A percentile compares a stretch with the other conserved stretches of the same genome.
Evolutionary conservation across 1,140 invertebrate species (phyloP).

Genomic region (Aphis gossypii): DNA sequence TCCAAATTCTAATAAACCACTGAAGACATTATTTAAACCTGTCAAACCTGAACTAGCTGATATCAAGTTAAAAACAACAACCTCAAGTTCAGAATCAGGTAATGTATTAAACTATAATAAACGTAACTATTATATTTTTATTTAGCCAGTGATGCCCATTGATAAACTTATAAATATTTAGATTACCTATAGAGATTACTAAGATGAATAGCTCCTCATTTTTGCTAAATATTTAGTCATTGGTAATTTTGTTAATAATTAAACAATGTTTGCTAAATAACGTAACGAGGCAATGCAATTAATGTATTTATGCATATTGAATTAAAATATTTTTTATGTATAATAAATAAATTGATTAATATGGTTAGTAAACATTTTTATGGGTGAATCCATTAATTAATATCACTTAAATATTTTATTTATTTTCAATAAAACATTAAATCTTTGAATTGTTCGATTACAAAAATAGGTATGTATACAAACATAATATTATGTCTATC

Average conservation of each 20-base stretch:
- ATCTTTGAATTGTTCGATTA: neutral
- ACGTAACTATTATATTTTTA: neutral
- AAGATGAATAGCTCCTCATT: neutral
- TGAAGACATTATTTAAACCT: conserved; percentile 20
- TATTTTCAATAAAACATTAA: neutral
- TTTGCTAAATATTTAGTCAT: neutral
- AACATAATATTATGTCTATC: neutral
- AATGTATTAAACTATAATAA: neutral
- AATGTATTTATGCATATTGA: too few relatives aligned
- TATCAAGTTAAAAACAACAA: conserved; percentile 20
- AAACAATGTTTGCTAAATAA: too few relatives aligned
- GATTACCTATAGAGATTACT: neutral
- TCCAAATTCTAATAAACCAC: neutral
- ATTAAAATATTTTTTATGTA: too few relatives aligned
- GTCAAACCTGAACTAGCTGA: neutral
- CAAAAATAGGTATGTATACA: too few relatives aligned
- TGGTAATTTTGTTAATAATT: too few relatives aligned
- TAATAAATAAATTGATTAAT: neutral
- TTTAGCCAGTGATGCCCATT: neutral
- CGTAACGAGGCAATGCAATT: too few relatives aligned
- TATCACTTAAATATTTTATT: neutral
- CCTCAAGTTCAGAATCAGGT: conserved; percentile 23
- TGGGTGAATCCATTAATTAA: too few relatives aligned
- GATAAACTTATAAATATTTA: neutral
- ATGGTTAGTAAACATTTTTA: neutral